Evolutionary conservation across 53 echinoderm and acorn worm genomes (phyloP).

Genomic region (Pentamera pediparva): DNA sequence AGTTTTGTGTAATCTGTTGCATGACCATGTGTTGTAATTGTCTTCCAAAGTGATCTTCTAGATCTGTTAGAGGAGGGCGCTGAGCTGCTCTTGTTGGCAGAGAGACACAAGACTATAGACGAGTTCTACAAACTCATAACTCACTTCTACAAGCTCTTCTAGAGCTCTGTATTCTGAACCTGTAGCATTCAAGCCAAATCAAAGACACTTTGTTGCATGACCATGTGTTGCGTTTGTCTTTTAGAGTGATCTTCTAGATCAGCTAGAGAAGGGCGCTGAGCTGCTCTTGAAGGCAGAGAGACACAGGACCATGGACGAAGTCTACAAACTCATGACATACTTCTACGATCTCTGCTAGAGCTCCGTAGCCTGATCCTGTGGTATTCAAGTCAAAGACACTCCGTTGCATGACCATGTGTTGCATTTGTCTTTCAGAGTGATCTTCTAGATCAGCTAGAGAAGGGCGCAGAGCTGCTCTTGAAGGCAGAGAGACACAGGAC

Average conservation of each 20-base stretch:
- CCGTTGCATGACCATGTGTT: neutral
- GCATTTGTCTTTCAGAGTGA: conserved; percentile 66
- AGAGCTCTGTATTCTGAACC: too few relatives aligned
- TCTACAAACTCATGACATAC: conserved; percentile 88
- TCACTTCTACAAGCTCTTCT: conserved; percentile 94
- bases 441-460: conserved; percentile 68
- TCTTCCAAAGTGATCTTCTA: conserved; percentile 61
- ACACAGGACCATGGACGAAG: conserved; percentile 81
- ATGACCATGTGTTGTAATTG: neutral
- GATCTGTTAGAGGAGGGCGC: conserved; percentile 64
- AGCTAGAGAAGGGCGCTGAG: conserved; percentile 70
- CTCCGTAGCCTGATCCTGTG: too few relatives aligned
- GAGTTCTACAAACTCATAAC: conserved; percentile 89
- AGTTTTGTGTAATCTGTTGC: too few relatives aligned
- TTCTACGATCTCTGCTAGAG: too few relatives aligned
- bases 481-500: conserved; percentile 88
- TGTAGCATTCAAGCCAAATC: too few relatives aligned
- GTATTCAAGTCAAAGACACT: too few relatives aligned
- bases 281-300: conserved; percentile 83
- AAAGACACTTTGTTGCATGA: neutral
- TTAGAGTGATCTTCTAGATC: conserved; percentile 71
- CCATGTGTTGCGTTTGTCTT: neutral
- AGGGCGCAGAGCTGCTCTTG: conserved; percentile 63
- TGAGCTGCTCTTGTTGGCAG: conserved; percentile 69
- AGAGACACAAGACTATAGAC: conserved; percentile 87